A percentile compares a stretch with the other conserved stretches of the same genome.
These are phyloP conservation scores for Apistogramma diplotaenia DNA, from an alignment of 2,113 vertebrate species.

Conservation along the genomic window DNA sequence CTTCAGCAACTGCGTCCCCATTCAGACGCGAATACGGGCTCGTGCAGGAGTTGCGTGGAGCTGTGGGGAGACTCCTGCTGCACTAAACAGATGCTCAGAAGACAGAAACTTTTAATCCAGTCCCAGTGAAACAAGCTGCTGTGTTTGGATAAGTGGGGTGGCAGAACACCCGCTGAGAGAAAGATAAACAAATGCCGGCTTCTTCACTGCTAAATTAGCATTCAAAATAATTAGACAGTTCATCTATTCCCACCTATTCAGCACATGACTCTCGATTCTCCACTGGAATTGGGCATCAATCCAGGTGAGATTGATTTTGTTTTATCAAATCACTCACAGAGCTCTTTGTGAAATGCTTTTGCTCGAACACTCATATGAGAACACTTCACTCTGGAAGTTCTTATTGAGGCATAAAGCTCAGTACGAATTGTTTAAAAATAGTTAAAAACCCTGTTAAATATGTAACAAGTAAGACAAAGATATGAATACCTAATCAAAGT, in stretches of 20 bases:
- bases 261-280: not conserved
- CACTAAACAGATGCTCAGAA: slow-evolving; percentile 52
- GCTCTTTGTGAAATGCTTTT: slow-evolving; percentile 8
- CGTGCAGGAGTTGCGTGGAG: slow-evolving; percentile 17
- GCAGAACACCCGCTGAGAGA: not conserved
- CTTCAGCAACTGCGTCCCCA: not conserved
- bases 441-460: not conserved
- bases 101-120: slow-evolving; percentile 47
- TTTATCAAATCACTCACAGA: slow-evolving; percentile 12
- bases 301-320: not conserved
- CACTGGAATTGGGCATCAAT: not conserved
- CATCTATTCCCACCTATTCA: not conserved
- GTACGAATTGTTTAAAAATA: not conserved
- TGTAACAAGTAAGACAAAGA: not conserved
- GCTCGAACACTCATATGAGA: slow-evolving; percentile 23
- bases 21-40: slow-evolving; percentile 25
- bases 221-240: slow-evolving; percentile 38
- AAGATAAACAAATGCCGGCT: slow-evolving; percentile 35
- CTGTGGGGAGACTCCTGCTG: slow-evolving; percentile 33
- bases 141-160: slow-evolving; percentile 14
- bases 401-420: not conserved
- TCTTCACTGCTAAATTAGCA: slow-evolving; percentile 30
- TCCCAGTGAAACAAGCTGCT: slow-evolving; percentile 31
- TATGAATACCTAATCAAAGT: not conserved
- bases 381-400: not conserved